phyloP scores from a whole-genome alignment of 2,888 invertebrate genomes.

The Stenurella melanura region DNA sequence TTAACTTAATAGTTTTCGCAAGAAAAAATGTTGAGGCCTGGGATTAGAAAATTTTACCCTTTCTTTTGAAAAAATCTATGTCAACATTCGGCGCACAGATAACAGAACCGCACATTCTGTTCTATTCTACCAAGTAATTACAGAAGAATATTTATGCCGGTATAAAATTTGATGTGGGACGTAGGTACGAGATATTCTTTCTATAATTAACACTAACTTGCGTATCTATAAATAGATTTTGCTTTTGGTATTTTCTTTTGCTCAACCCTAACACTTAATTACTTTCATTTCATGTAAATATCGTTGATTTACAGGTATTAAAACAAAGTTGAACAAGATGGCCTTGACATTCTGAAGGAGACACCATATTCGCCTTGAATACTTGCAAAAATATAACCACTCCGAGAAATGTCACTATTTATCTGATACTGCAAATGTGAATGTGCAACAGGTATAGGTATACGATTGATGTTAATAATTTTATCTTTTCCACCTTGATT shows the following conservation, averaged over 20 bases:
- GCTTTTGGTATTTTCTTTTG: neutral
- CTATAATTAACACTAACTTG: neutral
- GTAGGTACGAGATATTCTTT: neutral
- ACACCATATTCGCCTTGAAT: conserved; percentile 42
- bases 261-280: neutral
- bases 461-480: no score
- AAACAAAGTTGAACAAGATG: conserved; percentile 49
- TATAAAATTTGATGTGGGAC: neutral
- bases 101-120: neutral
- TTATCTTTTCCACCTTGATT: no score
- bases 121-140: neutral
- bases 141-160: neutral
- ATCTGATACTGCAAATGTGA: conserved; percentile 4
- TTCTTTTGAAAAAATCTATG: no score
- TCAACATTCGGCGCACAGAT: no score
- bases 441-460: neutral
- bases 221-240: neutral
- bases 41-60: no score
- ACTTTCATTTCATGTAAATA: conserved; percentile 50
- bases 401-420: conserved; percentile 12
- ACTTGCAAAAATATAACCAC: conserved; percentile 41
- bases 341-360: conserved; percentile 59
- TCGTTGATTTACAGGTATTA: conserved; percentile 1
- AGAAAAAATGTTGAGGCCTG: no score
- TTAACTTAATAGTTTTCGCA: no score